Evolutionary conservation across 2,888 invertebrate species (phyloP), one percentile per base, ranked within the genome.

Genomic region (Lamellibrachia satsuma): DNA sequence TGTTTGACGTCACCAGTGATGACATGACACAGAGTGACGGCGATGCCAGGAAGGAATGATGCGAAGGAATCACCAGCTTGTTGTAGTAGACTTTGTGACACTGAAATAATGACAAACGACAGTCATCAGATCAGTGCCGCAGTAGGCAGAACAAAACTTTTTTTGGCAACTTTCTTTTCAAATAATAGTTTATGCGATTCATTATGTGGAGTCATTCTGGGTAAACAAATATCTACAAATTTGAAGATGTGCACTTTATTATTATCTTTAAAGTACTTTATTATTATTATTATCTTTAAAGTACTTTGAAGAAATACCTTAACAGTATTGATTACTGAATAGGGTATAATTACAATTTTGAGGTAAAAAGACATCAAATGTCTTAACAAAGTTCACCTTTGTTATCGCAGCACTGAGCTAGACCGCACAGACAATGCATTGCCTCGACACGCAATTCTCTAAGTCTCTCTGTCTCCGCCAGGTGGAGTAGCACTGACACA

Each of bases 11-110:
- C 95, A 11, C 95, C 95, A 51, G 95, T 95, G 52, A 95, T 94
- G 27, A 96, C 94, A 92, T 94, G 94, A 93, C 94, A 94, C 93
- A 95, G 92, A 2, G 95, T 94, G 55, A 95, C 95, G 15, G 95
- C 94, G 27, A 96, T 95, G 7, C 96, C 95, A 52, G 96, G 96
- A 57, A 96, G 93, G 91, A 96, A 95, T 4, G 95, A 95, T 2
- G 96, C 95, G 94, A 95, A 95, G 4, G 94, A 94, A 60, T 95
- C 94, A 15, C 95, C 95, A 8, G 94, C 75, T 52, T 75, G 39
- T 60, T 22, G 60, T 52, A 52, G 51, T n/a, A 75, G 75, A 75
- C 75, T 75, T 75, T 22, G 75, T 22, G 75, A 75, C 75, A 75
- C 75, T 75, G 75, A 22, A 75, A 75, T n/a, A 75, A 75, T 15